Base-by-base conservation (phyloP, 2,113 vertebrate genomes). In the Apus apus region DNA sequence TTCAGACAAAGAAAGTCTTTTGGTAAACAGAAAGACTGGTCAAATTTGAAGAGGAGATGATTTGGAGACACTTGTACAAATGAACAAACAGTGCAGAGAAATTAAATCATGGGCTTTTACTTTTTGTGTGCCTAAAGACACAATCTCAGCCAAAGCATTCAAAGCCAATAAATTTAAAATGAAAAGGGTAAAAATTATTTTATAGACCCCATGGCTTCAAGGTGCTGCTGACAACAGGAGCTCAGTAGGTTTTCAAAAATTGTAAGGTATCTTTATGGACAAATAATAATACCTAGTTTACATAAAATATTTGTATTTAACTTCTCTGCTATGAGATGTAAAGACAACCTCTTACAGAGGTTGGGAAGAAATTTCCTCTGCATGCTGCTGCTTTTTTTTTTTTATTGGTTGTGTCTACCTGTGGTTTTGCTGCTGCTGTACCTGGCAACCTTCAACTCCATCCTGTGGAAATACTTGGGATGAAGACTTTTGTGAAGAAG, bases 21-120 rank as follows among this genome's bases (percentile, higher is more conserved):
- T 38, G 73, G 85, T 94, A 86, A 90, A 96, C 91, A 93, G 86
- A 94, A 75, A 81, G 90, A 60, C 91, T 83, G 94, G 89, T 92
- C 61, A 95, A 92, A 96, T 97, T 96, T 96, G 94, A 94, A 97
- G 95, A 96, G 71, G 86, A 91, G 89, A 89, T 92, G 96, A 95
- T 93, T 93, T 92, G 86, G 88, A 90, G 87, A 83, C 88, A 85
- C 68, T 94, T 90, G 61, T 84, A 72, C 85, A 96, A 93, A 96
- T 89, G 93, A 92, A 96, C 82, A 94, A 97, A 92, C 83, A 94
- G 67, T 50, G 27, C 2, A 71, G 79, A 85, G 92, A 91, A 91
- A 95, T 90, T 85, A 92, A 78, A 96, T 86, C 1, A 3, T 10
- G 22, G 56, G 15, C 62, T 83, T 70, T 77, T 66, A 70, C 81